Percentiles rank a stretch among this genome's conserved stretches.
These are phyloP conservation scores for Macrosoma leucophasiata DNA, from an alignment of 2,888 invertebrate species.

Conservation along the genomic window DNA sequence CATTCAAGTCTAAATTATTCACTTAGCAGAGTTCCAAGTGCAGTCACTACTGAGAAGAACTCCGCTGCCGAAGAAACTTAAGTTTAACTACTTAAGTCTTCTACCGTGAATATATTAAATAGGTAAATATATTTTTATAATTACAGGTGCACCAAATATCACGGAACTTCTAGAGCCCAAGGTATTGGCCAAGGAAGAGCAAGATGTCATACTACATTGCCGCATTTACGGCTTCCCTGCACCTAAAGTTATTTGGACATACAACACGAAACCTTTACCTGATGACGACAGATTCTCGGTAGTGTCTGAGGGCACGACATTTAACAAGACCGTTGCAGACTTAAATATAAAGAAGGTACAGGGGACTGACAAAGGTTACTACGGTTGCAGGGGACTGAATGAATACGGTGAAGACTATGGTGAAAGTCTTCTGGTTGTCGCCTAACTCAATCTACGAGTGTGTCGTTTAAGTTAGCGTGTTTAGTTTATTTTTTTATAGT, in stretches of 20 bases:
- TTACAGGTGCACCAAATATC: constrained; percentile 41
- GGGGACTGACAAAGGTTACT: constrained; percentile 46
- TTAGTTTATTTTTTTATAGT: too few species aligned
- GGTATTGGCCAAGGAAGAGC: constrained; percentile 32
- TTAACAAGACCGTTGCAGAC: constrained; percentile 30
- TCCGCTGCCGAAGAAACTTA: too few species aligned
- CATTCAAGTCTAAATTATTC: too few species aligned
- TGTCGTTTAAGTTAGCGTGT: too few species aligned
- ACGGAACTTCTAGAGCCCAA: constrained; percentile 33
- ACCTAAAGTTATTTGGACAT: constrained; percentile 40
- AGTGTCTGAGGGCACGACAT: constrained; percentile 8
- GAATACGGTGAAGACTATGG: constrained; percentile 41
- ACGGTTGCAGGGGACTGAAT: constrained; percentile 49
- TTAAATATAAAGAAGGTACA: constrained; percentile 42
- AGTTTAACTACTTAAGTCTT: too few species aligned
- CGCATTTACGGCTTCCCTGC: constrained; percentile 38
- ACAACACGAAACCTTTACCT: constrained; percentile 39
- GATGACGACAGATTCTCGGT: constrained; percentile 26
- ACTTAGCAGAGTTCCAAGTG: too few species aligned
- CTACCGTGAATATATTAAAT: too few species aligned
- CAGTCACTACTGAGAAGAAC: too few species aligned
- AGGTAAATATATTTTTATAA: too few species aligned
- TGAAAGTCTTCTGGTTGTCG: constrained; percentile 31
- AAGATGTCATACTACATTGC: constrained; percentile 47
- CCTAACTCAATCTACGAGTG: constrained; percentile 2